Conservation (phyloP, 2,888 invertebrate species). For the Lordiphosa fenestrarum region DNA sequence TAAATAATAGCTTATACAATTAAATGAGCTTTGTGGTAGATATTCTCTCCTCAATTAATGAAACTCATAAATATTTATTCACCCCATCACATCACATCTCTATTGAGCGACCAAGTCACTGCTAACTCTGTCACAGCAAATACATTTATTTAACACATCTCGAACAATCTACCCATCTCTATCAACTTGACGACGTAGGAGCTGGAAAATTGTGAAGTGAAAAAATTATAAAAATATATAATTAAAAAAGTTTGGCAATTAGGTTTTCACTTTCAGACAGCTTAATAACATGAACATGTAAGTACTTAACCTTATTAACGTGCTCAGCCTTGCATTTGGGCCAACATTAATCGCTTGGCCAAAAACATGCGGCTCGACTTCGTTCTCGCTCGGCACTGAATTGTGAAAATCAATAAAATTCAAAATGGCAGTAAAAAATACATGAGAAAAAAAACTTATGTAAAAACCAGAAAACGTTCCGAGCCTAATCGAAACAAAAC, state of each 20-base stretch:
- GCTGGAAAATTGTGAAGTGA: conserved; percentile 69
- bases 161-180: conserved; percentile 7
- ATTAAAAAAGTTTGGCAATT: conserved; percentile 41
- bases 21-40: too few relatives aligned
- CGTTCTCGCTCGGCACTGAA: not conserved
- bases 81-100: too few relatives aligned
- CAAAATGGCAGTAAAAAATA: conserved; percentile 65
- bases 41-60: too few relatives aligned
- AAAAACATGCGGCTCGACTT: conserved; percentile 22
- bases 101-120: too few relatives aligned
- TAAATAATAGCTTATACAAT: too few relatives aligned
- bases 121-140: too few relatives aligned
- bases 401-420: conserved; percentile 65
- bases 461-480: conserved; percentile 28
- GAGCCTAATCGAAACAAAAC: conserved; percentile 16
- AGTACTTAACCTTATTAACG: conserved; percentile 15
- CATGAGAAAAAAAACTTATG: conserved; percentile 37
- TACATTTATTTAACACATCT: not conserved
- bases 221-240: conserved; percentile 54
- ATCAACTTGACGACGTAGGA: conserved; percentile 46
- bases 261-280: conserved; percentile 43
- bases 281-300: conserved; percentile 53
- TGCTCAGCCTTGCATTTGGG: not conserved
- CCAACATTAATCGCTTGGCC: not conserved
- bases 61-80: too few relatives aligned